These are phyloP conservation scores for Coremacera marginata DNA, from an alignment of 2,888 invertebrate species.

Conservation along the genomic window DNA sequence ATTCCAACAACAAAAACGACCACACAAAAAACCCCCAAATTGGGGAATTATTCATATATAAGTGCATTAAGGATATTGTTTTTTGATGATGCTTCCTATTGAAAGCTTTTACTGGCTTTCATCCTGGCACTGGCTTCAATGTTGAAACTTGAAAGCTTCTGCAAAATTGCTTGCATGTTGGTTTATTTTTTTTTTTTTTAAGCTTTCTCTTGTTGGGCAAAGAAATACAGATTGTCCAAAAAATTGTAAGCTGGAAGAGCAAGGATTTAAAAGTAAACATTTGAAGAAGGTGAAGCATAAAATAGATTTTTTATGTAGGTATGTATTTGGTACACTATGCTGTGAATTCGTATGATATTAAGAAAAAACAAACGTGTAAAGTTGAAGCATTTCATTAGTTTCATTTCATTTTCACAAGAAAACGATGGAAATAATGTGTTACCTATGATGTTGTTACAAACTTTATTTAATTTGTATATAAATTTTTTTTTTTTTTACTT, in stretches of 20 bases:
- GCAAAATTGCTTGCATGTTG: neutral
- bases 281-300: neutral
- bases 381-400: no score
- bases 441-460: no score
- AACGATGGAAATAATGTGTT: no score
- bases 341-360: no score
- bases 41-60: constrained; percentile 29
- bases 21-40: constrained; percentile 11
- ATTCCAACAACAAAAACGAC: neutral
- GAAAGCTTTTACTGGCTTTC: neutral
- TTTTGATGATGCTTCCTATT: constrained; percentile 29
- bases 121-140: neutral
- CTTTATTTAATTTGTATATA: no score
- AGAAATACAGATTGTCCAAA: neutral
- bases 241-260: neutral
- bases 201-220: neutral
- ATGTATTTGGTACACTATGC: no score
- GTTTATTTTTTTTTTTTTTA: neutral
- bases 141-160: neutral
- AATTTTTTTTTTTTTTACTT: no score
- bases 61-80: constrained; percentile 37
- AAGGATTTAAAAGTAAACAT: neutral
- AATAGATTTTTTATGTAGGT: neutral
- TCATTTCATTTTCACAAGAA: no score
- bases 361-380: no score